Base-by-base conservation (phyloP, 2,797 vertebrate genomes). In the Halcyon badia region DNA sequence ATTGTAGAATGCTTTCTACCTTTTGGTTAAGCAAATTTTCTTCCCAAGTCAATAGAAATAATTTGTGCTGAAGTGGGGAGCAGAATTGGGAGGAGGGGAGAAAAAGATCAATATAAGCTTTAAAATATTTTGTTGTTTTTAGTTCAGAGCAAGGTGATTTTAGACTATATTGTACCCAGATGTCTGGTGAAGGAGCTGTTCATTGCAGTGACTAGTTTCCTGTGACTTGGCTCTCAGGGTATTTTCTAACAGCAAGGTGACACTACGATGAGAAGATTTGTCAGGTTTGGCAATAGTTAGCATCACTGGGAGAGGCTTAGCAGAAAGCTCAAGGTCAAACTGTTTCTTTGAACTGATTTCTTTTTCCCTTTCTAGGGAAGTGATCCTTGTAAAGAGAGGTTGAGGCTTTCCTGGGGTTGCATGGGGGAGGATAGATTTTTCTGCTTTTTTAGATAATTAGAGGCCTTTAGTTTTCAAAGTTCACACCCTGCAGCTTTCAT, bases 221-320 rank as follows among this genome's bases (percentile, higher is more conserved):
- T 0, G 31, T 79, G 72, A 44, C 44, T 77, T 77, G 56, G n/a
- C 52, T 90, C 24, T 41, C 49, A 25, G n/a, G 31, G 42, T 46
- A 2, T 73, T 93, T 89, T 89, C 51, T 37, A 76, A 4, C 28
- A 83, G 75, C 62, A 87, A 76, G 64, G 71, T 83, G 80, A 71
- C 71, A 26, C 18, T 77, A 44, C 60, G 42, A 1, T 19, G 56
- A 79, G 65, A 88, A 78, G 51, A 60, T 87, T 52, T 84, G 68
- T 84, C 75, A 83, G n/a, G 75, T 88, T 73, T 93, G 73, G 68
- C 81, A 78, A 31, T 89, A 89, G 79, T 75, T 79, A 90, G 39
- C 39, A 77, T 82, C 26, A 18, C 66, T 80, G 44, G 41, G 41
- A 87, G 39, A 88, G 35, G 24, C 66, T 91, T 90, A 88, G 37